These are phyloP conservation scores for Odontomachus brunneus DNA, from an alignment of 1,140 invertebrate genomes.

Conservation along the genomic window DNA sequence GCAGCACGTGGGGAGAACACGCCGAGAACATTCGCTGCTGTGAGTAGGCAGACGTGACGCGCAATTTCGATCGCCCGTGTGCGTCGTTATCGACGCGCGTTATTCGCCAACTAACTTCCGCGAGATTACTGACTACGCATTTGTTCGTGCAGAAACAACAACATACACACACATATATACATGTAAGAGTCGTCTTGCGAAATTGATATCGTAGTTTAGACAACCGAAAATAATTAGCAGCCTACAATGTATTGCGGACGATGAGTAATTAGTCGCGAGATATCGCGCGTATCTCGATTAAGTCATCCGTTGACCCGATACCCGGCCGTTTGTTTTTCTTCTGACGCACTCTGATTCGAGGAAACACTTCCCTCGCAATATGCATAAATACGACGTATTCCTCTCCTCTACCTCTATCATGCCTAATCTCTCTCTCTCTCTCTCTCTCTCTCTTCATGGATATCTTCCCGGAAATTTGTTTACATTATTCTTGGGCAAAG, in stretches of 20 bases:
- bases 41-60: too few species aligned
- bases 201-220: constrained; percentile 28
- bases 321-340: constrained; percentile 51
- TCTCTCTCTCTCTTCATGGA: too few species aligned
- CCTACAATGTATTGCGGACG: background rate
- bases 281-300: constrained; percentile 53
- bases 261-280: constrained; percentile 43
- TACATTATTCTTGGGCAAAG: constrained; percentile 9
- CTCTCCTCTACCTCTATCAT: background rate
- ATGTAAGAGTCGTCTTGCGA: constrained; percentile 23
- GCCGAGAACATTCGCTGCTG: too few species aligned
- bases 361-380: constrained; percentile 28
- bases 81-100: background rate
- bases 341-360: constrained; percentile 47
- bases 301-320: constrained; percentile 56
- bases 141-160: too few species aligned
- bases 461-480: constrained; percentile 66
- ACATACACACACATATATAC: too few species aligned
- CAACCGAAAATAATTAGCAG: constrained; percentile 22
- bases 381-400: constrained; percentile 25
- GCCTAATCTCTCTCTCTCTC: too few species aligned
- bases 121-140: background rate
- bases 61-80: too few species aligned
- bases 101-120: too few species aligned
- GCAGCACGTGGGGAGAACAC: too few species aligned